Evolutionary conservation across 2,113 vertebrate species (phyloP).

Genomic region (Trichechus manatus): DNA sequence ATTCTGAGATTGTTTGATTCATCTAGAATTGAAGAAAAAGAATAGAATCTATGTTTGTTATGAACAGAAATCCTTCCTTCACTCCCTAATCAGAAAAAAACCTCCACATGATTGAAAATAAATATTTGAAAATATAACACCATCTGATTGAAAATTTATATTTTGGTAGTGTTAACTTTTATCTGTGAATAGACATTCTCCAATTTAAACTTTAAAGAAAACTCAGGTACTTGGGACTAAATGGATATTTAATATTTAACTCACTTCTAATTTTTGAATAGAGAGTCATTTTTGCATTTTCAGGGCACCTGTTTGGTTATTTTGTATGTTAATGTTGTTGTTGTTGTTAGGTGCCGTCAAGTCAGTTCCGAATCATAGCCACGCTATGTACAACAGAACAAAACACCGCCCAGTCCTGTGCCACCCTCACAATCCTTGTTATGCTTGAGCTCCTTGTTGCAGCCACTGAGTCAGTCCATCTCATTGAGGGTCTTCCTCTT

Average conservation of each 20-base stretch:
- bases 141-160: neutral
- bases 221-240: conserved; percentile 4
- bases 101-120: neutral
- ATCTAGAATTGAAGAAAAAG: neutral
- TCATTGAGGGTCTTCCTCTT: no score
- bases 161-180: conserved; percentile 5
- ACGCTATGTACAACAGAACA: no score
- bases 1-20: conserved; percentile 24
- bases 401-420: no score
- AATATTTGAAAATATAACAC: neutral
- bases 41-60: neutral
- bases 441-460: no score
- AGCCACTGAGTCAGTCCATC: no score
- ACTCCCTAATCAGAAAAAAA: neutral
- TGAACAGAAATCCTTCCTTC: neutral
- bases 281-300: neutral
- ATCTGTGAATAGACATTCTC: conserved; percentile 9
- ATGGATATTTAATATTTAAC: neutral
- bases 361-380: no score
- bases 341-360: no score
- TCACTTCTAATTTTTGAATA: conserved; percentile 43
- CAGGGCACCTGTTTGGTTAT: neutral
- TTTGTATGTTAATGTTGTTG: neutral
- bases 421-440: no score
- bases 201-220: conserved; percentile 44